phyloP scores from a whole-genome alignment of 2,797 vertebrate species.

The Brachyrhaphis roseni region DNA sequence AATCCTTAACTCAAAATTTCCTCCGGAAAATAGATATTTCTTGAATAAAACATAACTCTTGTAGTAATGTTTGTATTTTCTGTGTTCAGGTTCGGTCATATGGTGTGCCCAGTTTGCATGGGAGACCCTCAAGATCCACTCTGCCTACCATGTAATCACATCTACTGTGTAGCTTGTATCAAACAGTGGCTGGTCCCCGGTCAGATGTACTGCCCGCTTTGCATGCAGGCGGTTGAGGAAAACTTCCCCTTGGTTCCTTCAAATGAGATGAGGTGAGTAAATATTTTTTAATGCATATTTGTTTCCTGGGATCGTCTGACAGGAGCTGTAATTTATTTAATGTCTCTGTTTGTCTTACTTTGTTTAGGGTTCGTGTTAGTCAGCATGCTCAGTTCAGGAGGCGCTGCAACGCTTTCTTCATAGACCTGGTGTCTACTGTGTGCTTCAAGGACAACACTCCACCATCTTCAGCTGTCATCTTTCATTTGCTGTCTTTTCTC shows the following conservation, averaged over 20 bases:
- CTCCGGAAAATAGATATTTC: background rate
- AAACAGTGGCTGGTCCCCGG: constrained; percentile 77
- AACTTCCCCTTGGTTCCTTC: constrained; percentile 75
- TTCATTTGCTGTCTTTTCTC: constrained; percentile 84
- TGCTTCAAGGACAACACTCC: constrained; percentile 94
- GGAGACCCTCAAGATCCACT: constrained; percentile 84
- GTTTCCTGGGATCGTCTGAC: background rate
- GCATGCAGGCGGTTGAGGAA: constrained; percentile 72
- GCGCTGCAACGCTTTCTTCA: constrained; percentile 91
- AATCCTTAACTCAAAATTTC: background rate
- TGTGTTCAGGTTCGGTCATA: constrained; percentile 79
- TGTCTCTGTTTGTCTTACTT: constrained; percentile 13
- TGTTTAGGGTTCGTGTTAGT: constrained; percentile 77
- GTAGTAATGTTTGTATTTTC: background rate
- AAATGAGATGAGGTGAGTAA: constrained; percentile 78
- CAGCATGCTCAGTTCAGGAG: constrained; percentile 85
- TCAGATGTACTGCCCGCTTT: constrained; percentile 88
- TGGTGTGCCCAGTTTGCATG: constrained; percentile 84
- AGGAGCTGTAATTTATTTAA: background rate
- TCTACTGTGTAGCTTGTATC: constrained; percentile 87
- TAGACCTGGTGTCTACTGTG: constrained; percentile 89
- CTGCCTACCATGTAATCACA: constrained; percentile 86
- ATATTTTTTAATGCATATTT: background rate
- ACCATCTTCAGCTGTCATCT: constrained; percentile 82
- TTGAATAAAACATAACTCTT: background rate